A percentile compares a stretch with the other conserved stretches of the same genome.
phyloP scores from a whole-genome alignment of 2,113 vertebrate species.

The Oryzias javanicus region DNA sequence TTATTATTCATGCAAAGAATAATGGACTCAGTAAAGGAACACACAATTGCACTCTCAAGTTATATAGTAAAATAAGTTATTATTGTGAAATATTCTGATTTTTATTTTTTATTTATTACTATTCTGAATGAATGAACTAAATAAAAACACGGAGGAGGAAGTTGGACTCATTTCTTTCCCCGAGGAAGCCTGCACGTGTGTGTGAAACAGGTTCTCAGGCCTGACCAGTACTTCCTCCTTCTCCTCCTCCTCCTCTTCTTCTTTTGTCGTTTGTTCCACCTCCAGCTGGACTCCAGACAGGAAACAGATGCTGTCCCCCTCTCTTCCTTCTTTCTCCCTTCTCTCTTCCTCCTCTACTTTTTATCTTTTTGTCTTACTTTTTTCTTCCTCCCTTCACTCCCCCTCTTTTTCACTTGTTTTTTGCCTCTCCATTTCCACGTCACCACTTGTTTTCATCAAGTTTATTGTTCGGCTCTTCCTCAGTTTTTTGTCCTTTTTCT shows the following conservation, averaged over 20 bases:
- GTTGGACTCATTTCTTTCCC: slow-evolving; percentile 48
- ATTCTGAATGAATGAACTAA: not conserved
- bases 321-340: slow-evolving; percentile 40
- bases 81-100: no score
- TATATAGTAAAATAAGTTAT: no score
- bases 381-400: slow-evolving; percentile 26
- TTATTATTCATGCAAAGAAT: no score
- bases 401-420: slow-evolving; percentile 7
- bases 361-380: slow-evolving; percentile 32
- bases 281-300: slow-evolving; percentile 72
- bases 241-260: slow-evolving; percentile 42
- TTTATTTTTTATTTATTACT: not conserved
- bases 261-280: slow-evolving; percentile 69
- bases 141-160: slow-evolving; percentile 41
- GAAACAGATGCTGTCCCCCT: slow-evolving; percentile 70
- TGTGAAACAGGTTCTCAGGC: slow-evolving; percentile 61
- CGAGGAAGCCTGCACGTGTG: slow-evolving; percentile 49
- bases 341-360: slow-evolving; percentile 32
- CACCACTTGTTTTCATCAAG: not conserved
- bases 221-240: slow-evolving; percentile 55
- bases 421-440: slow-evolving; percentile 17
- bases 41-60: no score
- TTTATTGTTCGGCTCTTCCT: slow-evolving; percentile 13
- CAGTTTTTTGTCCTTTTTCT: slow-evolving; percentile 6
- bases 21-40: no score